phyloP scores from a whole-genome alignment of 37 sponge, comb jelly and placozoan species.

The Chondrosia reniformis region DNA sequence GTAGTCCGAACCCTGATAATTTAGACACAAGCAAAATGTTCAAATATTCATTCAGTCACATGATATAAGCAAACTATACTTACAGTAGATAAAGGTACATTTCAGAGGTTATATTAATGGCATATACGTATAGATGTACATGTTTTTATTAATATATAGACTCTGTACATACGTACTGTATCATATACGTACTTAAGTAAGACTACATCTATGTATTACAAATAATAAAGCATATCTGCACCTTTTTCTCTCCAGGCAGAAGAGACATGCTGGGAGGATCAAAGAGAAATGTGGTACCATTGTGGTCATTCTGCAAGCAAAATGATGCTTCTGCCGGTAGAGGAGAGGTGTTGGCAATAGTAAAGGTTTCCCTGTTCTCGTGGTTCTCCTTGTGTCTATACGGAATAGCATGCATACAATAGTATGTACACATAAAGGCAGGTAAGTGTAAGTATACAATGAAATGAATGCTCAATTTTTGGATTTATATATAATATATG shows the following conservation, averaged over 20 bases:
- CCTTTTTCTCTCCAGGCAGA: constrained; percentile 77
- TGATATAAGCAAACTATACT: too few relatives aligned
- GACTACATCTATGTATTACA: neutral
- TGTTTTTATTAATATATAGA: neutral
- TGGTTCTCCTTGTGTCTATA: constrained; percentile 79
- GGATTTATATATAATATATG: neutral
- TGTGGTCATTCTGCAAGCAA: constrained; percentile 80
- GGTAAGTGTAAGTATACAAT: neutral
- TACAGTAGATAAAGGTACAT: too few relatives aligned
- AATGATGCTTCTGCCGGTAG: constrained; percentile 67
- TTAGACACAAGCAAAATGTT: too few relatives aligned
- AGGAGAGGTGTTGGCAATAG: constrained; percentile 69
- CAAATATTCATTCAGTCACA: too few relatives aligned
- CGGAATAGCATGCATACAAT: neutral
- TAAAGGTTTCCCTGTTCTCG: constrained; percentile 93
- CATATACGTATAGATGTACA: neutral
- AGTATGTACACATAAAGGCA: neutral
- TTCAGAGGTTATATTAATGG: too few relatives aligned
- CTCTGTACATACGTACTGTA: neutral
- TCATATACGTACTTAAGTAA: neutral
- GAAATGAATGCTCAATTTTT: neutral
- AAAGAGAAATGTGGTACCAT: constrained; percentile 84
- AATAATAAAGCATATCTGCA: constrained; percentile 4
- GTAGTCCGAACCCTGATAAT: too few relatives aligned
- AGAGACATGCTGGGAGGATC: constrained; percentile 83